Evolutionary conservation across 2,113 vertebrate genomes (phyloP).

Genomic region (Hydrolagus affinis): DNA sequence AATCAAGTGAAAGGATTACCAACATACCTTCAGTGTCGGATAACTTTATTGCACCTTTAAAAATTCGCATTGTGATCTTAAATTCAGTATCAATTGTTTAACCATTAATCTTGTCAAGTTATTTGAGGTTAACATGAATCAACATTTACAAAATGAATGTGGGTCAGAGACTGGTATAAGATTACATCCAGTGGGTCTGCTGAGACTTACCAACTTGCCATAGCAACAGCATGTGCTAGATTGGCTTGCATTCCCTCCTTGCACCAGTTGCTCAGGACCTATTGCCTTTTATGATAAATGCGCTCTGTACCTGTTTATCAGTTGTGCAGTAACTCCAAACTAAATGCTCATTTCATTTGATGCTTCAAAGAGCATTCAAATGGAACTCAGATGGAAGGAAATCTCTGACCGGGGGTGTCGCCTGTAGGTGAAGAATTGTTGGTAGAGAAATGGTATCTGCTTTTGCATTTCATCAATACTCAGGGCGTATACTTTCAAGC

Average conservation of each 20-base stretch:
- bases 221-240: constrained; percentile 18
- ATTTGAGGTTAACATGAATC: background rate
- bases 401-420: background rate
- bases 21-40: no score
- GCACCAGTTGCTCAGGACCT: constrained; percentile 43
- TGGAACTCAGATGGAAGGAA: background rate
- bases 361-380: background rate
- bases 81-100: background rate
- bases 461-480: background rate
- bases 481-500: constrained; percentile 4
- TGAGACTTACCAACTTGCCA: no score
- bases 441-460: constrained; percentile 1
- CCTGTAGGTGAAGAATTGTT: background rate
- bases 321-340: background rate
- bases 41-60: background rate
- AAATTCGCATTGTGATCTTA: background rate
- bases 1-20: no score
- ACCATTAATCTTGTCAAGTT: background rate
- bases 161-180: no score
- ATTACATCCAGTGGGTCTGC: no score
- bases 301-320: no score
- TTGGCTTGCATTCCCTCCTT: constrained; percentile 37
- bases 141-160: background rate
- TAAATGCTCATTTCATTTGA: background rate
- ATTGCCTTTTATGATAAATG: background rate